Base-by-base conservation (phyloP, 2,888 invertebrate genomes). In the Coenonympha arcania region DNA sequence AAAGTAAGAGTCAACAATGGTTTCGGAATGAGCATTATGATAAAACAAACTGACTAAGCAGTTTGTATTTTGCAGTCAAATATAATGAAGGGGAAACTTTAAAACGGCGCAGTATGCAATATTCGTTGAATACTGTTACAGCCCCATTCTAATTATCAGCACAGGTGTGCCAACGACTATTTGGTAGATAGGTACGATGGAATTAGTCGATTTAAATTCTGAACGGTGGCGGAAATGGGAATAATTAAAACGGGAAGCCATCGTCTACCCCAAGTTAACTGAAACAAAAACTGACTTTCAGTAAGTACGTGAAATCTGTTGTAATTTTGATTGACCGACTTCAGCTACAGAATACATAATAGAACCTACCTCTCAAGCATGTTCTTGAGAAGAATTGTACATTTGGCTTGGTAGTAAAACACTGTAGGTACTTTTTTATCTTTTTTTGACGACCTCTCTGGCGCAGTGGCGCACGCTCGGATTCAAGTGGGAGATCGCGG, bases 61-160 rank as follows among this genome's bases (percentile, higher is more conserved):
- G 9, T 30, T 40, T 15, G 16, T 40, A 26, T 26, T 40, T 41
- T n/a, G 26, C 26, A 6, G 41, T 41, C 41, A 4, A 37, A 26
- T 40, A 40, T 41, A 37, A 34, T 30, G 30, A 22, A 19, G 28
- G 55, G 49, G 58, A 52, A 46, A 39, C 48, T 34, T 34, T 52
- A 44, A 54, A 52, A 54, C 41, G 48, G 48, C 55, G 48, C 48
- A 44, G 19, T 52, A 58, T 50, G 55, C 52, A 52, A 58, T 55
- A 55, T 59, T 59, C 47, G 55, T 54, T 59, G 52, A 53, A 53
- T 54, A 50, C 45, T 42, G 49, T 42, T 33, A 48, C 57, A 51
- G 50, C 54, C 55, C 56, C 56, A 51, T 56, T 54, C 52, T 58
- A 57, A 58, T 58, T 55, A 57, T 50, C 33, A 41, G 42, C 50